Evolutionary conservation across 2,113 vertebrate genomes (phyloP).

Genomic region (Setophaga coronata): DNA sequence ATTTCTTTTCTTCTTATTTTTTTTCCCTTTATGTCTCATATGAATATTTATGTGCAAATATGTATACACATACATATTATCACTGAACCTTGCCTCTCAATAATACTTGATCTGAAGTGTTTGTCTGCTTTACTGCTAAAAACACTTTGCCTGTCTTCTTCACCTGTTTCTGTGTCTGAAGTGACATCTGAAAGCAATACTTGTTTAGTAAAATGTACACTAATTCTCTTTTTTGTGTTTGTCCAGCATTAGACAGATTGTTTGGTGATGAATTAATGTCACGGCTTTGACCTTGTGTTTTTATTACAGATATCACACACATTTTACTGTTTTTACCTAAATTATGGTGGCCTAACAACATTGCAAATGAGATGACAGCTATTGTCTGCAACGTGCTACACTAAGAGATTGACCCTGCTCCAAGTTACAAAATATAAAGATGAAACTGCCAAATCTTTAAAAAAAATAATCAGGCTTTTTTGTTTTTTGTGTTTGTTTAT

Average conservation of each 20-base stretch:
- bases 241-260: neutral
- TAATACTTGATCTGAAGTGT: neutral
- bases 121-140: neutral
- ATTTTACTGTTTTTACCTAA: neutral
- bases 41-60: neutral
- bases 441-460: neutral
- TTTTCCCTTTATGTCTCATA: neutral
- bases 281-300: neutral
- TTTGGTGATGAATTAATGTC: neutral
- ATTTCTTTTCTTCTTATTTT: neutral
- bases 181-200: neutral
- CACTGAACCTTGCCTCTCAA: neutral
- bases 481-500: too few relatives aligned
- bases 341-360: neutral
- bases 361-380: neutral
- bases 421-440: neutral
- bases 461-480: accelerated
- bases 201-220: neutral
- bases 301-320: neutral
- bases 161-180: neutral
- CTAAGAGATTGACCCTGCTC: neutral
- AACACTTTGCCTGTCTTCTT: neutral
- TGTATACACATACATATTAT: neutral
- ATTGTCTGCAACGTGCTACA: accelerated
- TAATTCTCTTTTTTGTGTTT: neutral